Evolutionary conservation across 2,888 invertebrate species (phyloP), one percentile per base, ranked within the genome.

Genomic region (Drosophila merina): DNA sequence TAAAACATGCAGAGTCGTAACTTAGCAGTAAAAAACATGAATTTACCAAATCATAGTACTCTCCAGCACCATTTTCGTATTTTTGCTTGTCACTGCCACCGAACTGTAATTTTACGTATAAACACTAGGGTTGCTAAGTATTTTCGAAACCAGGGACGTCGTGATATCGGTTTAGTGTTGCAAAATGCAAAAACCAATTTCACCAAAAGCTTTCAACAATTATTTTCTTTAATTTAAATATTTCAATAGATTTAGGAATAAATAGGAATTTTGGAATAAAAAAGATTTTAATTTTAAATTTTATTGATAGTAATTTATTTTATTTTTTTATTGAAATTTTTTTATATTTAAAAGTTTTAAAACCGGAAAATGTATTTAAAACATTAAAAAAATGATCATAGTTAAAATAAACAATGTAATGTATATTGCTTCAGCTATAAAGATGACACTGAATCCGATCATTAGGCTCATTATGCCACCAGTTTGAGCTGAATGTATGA

Each of bases 11-110:
- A 0, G 3, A 8, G 10, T 4, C 7, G 0, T 14, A 5, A 6
- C n/a, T 28, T 3, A 42, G 33, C 25, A n/a, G 9, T 26, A 47
- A 25, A 74, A 58, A 57, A 63, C 42, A 64, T 57, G 74, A 68
- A 59, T 93, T 94, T 93, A 96, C 96, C 98, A 98, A 92, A 98
- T 97, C 96, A 98, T 97, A 91, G 98, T 98, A 95, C 98, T 98
- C 94, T 98, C 98, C 85, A 98, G 93, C 91, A 98, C 98, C 98
- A 98, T 98, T 93, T 95, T 97, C 86, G 79, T 88, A 89, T 88
- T 88, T 91, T 88, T 90, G 90, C 90, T 91, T 88, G 90, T 91
- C 91, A 91, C 91, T 81, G 75, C 78, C 80, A 88, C 88, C 89
- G 87, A 88, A 88, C 86, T 86, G 76, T 86, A 85, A 86, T 40